Evolutionary conservation across 2,888 invertebrate species (phyloP).

Genomic region (Serrognathus titanus): DNA sequence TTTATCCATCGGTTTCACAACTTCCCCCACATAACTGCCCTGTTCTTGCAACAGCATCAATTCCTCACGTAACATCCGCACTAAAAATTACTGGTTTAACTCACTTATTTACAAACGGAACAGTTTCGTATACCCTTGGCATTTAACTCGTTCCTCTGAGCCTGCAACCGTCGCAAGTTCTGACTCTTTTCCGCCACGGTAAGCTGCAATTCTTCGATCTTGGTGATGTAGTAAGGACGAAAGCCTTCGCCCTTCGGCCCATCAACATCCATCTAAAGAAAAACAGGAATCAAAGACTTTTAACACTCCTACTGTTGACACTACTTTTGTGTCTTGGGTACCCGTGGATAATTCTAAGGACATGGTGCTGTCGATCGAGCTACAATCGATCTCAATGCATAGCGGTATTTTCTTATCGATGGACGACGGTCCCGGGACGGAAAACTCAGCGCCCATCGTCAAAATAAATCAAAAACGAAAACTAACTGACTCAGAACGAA

Average conservation of each 20-base stretch:
- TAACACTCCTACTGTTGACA: not conserved
- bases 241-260: conserved; percentile 80
- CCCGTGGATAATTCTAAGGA: not conserved
- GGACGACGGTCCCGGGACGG: conserved; percentile 7
- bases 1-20: conserved; percentile 99
- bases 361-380: conserved; percentile 4
- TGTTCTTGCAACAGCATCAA: conserved; percentile 95
- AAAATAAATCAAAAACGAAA: not conserved
- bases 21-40: conserved; percentile 99
- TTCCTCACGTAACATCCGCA: conserved; percentile 96
- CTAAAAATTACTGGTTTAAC: conserved; percentile 51
- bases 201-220: conserved; percentile 90
- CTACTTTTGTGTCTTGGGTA: conserved; percentile 5
- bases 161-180: conserved; percentile 10
- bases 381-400: conserved; percentile 7
- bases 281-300: not conserved
- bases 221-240: conserved; percentile 94
- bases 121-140: conserved; percentile 4
- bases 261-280: conserved; percentile 70
- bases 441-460: conserved; percentile 12
- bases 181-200: conserved; percentile 15
- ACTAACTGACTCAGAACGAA: not conserved
- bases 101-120: too few relatives aligned
- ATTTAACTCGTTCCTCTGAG: conserved; percentile 11
- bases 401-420: conserved; percentile 8